Conservation (phyloP, 2,113 vertebrate genomes). For the Phycodurus eques region DNA sequence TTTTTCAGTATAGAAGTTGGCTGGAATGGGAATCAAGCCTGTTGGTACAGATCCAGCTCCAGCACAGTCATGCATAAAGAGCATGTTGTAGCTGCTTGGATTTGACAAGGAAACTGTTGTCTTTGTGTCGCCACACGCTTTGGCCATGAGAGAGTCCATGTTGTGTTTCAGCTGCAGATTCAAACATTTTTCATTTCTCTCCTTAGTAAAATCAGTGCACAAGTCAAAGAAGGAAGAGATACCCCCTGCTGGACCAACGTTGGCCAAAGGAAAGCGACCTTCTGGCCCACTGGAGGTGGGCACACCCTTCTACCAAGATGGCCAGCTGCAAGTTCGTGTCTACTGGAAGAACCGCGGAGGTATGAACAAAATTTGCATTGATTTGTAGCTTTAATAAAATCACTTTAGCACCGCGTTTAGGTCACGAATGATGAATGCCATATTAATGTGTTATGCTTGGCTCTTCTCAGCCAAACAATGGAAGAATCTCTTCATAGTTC, state of each 20-base stretch:
- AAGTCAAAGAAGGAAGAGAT: constrained; percentile 75
- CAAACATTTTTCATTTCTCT: constrained; percentile 46
- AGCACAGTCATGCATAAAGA: constrained; percentile 34
- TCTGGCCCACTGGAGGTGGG: constrained; percentile 84
- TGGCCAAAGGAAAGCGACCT: constrained; percentile 75
- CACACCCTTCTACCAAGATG: constrained; percentile 87
- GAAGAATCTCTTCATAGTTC: constrained; percentile 25
- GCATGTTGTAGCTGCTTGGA: constrained; percentile 26
- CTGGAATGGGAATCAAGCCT: constrained; percentile 31
- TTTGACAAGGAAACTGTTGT: constrained; percentile 47
- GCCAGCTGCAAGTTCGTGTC: constrained; percentile 87
- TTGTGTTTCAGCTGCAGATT: constrained; percentile 45
- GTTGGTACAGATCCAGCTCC: constrained; percentile 25
- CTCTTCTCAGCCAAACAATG: constrained; percentile 36
- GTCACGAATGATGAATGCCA: constrained; percentile 36
- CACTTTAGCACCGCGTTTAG: constrained; percentile 41
- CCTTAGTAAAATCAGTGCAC: constrained; percentile 48
- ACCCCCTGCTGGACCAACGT: constrained; percentile 59
- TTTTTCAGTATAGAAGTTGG: constrained; percentile 11
- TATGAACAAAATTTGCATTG: constrained; percentile 46
- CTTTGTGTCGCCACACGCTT: constrained; percentile 51
- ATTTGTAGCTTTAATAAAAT: constrained; percentile 44
- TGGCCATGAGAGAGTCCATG: constrained; percentile 31
- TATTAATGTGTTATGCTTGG: constrained; percentile 49
- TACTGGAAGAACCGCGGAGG: constrained; percentile 94